Conservation (phyloP, 2,113 vertebrate species). For the Poeciliopsis retropinna region DNA sequence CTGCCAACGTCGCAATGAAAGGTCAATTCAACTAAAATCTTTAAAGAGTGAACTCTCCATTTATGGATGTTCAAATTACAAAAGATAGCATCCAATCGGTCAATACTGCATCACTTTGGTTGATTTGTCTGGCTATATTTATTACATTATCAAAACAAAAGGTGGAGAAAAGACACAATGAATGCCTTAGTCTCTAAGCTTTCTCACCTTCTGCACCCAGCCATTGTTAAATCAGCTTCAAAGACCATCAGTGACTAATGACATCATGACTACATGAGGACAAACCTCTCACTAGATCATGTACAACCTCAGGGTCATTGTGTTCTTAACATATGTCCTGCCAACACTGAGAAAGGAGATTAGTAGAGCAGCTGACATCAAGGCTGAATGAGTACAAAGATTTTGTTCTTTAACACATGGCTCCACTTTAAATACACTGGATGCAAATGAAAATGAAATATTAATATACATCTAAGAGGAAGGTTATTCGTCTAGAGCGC, state of each 20-base stretch:
- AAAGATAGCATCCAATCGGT: constrained; percentile 6
- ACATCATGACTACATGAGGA: constrained; percentile 21
- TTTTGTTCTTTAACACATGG: constrained; percentile 14
- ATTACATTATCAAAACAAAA: constrained; percentile 26
- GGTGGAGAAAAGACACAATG: constrained; percentile 24
- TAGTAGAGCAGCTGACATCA: constrained; percentile 26
- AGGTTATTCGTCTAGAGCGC: constrained; percentile 43
- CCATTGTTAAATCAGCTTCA: constrained; percentile 31
- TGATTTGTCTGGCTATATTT: constrained; percentile 2
- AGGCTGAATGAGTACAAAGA: neutral
- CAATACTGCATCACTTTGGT: neutral
- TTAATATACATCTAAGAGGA: constrained; percentile 10
- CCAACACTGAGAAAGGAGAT: constrained; percentile 13
- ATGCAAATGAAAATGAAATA: constrained; percentile 18
- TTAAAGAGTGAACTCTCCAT: neutral
- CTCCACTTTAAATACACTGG: neutral
- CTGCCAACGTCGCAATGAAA: neutral
- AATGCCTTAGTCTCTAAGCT: constrained; percentile 23
- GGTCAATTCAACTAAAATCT: neutral
- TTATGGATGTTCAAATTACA: neutral
- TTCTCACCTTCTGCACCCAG: constrained; percentile 15
- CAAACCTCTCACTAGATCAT: constrained; percentile 21
- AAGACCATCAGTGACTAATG: constrained; percentile 40
- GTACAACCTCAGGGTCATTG: constrained; percentile 40
- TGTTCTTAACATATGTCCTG: constrained; percentile 26